Evolutionary conservation across 2,797 vertebrate species (phyloP).

Genomic region (Sebastes flavidus): DNA sequence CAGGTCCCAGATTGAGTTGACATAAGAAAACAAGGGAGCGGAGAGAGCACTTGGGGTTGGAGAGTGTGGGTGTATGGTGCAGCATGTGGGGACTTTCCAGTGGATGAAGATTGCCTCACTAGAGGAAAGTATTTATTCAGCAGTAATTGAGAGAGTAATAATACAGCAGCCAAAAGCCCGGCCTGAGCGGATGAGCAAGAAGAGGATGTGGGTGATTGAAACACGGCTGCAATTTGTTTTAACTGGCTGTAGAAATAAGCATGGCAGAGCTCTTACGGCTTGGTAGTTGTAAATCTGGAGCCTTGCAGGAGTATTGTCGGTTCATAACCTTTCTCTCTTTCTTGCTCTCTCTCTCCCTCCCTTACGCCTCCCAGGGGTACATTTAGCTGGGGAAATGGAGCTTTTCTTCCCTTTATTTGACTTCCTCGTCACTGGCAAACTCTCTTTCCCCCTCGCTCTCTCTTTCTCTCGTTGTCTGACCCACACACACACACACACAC

Average conservation of each 20-base stretch:
- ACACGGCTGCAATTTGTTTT: constrained; percentile 82
- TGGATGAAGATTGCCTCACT: constrained; percentile 64
- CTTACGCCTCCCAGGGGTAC: constrained; percentile 75
- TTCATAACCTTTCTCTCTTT: constrained; percentile 76
- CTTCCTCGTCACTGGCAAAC: constrained; percentile 70
- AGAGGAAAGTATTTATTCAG: constrained; percentile 78
- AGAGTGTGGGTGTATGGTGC: constrained; percentile 28
- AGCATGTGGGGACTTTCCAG: constrained; percentile 65
- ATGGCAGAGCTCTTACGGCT: constrained; percentile 72
- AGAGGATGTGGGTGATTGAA: constrained; percentile 77
- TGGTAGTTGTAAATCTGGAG: constrained; percentile 80
- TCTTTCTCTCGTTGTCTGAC: constrained; percentile 34
- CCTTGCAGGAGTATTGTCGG: constrained; percentile 68
- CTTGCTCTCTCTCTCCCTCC: constrained; percentile 61
- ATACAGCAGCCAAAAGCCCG: constrained; percentile 60
- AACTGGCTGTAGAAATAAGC: constrained; percentile 84
- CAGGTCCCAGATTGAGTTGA: constrained; percentile 11
- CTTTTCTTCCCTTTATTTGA: constrained; percentile 82
- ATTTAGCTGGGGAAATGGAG: constrained; percentile 80
- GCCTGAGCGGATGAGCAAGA: constrained; percentile 69
- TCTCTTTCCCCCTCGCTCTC: constrained; percentile 11
- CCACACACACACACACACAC: background rate
- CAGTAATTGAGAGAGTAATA: constrained; percentile 77
- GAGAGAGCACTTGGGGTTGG: background rate
- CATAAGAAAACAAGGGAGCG: constrained; percentile 25